Evolutionary conservation across 1,140 invertebrate genomes (phyloP).

Genomic region (Cydia amplana): DNA sequence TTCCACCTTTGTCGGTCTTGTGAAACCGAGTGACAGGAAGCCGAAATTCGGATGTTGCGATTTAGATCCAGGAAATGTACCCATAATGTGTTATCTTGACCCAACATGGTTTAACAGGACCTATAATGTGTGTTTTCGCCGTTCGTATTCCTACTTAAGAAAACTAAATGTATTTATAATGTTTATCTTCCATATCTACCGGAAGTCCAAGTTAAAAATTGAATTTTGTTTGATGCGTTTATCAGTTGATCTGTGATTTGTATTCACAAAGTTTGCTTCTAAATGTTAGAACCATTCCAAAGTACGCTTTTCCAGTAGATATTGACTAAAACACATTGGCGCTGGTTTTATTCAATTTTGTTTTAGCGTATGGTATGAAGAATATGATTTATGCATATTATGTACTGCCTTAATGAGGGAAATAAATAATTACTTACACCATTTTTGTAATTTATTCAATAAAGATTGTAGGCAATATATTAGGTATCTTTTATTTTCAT

Average conservation of each 20-base stretch:
- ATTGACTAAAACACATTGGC: constrained; percentile 29
- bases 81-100: not conserved
- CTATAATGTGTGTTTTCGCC: constrained; percentile 17
- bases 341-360: constrained; percentile 42
- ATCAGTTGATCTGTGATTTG: constrained; percentile 27
- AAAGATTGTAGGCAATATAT: constrained; percentile 63
- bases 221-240: not conserved
- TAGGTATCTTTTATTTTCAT: constrained; percentile 37
- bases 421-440: constrained; percentile 46
- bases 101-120: not conserved
- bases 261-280: constrained; percentile 36
- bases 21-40: not conserved
- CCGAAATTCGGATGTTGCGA: not conserved
- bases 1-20: not conserved
- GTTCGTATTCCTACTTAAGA: constrained; percentile 21
- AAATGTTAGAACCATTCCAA: constrained; percentile 62
- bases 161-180: constrained; percentile 30
- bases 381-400: constrained; percentile 47
- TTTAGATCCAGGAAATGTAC: not conserved
- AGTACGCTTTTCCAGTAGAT: constrained; percentile 45
- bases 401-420: constrained; percentile 53
- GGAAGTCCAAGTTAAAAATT: constrained; percentile 5
- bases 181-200: constrained; percentile 10
- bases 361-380: constrained; percentile 41
- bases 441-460: constrained; percentile 74